A percentile compares a stretch with the other conserved stretches of the same genome.
These are phyloP conservation scores for Phrixothrix hirtus DNA, from an alignment of 2,888 invertebrate genomes.

Conservation along the genomic window DNA sequence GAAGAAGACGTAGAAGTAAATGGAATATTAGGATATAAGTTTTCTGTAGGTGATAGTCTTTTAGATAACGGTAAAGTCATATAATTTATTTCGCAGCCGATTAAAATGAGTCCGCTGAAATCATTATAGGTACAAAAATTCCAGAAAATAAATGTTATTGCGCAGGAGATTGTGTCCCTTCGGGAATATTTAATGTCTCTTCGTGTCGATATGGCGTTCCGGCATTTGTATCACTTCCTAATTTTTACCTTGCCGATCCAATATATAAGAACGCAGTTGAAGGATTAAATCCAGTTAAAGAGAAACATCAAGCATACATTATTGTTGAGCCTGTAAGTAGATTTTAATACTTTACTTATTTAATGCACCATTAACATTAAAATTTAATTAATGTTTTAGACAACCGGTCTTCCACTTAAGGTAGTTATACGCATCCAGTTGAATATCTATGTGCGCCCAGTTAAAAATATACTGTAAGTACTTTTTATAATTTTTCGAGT, in stretches of 20 bases:
- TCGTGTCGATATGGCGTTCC: slow-evolving; percentile 76
- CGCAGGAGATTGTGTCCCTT: slow-evolving; percentile 68
- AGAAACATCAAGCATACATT: slow-evolving; percentile 72
- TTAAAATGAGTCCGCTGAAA: no score
- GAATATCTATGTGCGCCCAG: slow-evolving; percentile 31
- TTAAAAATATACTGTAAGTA: background rate
- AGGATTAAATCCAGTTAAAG: slow-evolving; percentile 68
- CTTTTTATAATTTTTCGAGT: no score
- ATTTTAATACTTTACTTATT: background rate
- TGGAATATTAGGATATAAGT: slow-evolving; percentile 70
- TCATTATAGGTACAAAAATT: slow-evolving; percentile 47
- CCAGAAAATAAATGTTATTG: slow-evolving; percentile 69
- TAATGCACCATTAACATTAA: background rate
- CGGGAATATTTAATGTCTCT: slow-evolving; percentile 72
- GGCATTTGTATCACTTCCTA: slow-evolving; percentile 77
- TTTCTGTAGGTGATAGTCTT: slow-evolving; percentile 63
- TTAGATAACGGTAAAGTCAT: slow-evolving; percentile 72
- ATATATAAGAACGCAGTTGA: slow-evolving; percentile 63
- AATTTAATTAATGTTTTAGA: background rate
- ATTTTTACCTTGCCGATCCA: slow-evolving; percentile 74
- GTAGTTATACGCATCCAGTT: slow-evolving; percentile 49
- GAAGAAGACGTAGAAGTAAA: slow-evolving; percentile 61
- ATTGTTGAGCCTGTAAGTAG: slow-evolving; percentile 69
- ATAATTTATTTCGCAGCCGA: no score
- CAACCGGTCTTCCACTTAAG: background rate